Evolutionary conservation across 1,140 invertebrate species (phyloP).

Genomic region (Amphibalanus amphitrite): DNA sequence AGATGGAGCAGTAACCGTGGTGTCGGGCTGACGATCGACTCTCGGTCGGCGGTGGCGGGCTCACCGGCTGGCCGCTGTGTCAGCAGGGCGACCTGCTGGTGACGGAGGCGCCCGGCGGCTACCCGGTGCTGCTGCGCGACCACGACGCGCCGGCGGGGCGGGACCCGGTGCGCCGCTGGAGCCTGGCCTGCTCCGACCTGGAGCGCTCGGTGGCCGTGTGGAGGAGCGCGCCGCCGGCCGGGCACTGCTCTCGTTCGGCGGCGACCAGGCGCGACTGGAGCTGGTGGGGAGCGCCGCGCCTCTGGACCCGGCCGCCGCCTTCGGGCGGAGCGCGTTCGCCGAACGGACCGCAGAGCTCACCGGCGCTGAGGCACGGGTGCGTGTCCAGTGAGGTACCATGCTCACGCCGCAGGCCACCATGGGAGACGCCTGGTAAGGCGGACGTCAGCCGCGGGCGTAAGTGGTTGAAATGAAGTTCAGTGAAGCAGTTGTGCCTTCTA

Average conservation of each 20-base stretch:
- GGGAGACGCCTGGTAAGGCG: slow-evolving; percentile 90
- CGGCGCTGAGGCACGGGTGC: slow-evolving; percentile 52
- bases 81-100: slow-evolving; percentile 21
- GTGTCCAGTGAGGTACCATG: slow-evolving; percentile 51
- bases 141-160: neutral
- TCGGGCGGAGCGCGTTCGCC: slow-evolving; percentile 87
- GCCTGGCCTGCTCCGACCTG: slow-evolving; percentile 2
- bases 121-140: slow-evolving; percentile 24
- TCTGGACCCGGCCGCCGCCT: slow-evolving; percentile 74
- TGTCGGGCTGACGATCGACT: slow-evolving; percentile 30
- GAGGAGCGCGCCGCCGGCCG: slow-evolving; percentile 13
- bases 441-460: too few species aligned
- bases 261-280: slow-evolving; percentile 18
- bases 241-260: slow-evolving; percentile 11
- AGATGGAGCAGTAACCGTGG: too few species aligned
- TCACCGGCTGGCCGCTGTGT: slow-evolving; percentile 20
- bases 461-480: too few species aligned
- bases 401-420: slow-evolving; percentile 72
- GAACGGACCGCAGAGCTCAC: slow-evolving; percentile 56
- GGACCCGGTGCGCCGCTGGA: neutral
- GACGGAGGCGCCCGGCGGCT: slow-evolving; percentile 31
- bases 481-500: too few species aligned
- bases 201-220: too few species aligned
- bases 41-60: slow-evolving; percentile 23
- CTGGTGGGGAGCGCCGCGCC: slow-evolving; percentile 30